Evolutionary conservation across 2,797 vertebrate genomes (phyloP).

Genomic region (Acomys russatus): DNA sequence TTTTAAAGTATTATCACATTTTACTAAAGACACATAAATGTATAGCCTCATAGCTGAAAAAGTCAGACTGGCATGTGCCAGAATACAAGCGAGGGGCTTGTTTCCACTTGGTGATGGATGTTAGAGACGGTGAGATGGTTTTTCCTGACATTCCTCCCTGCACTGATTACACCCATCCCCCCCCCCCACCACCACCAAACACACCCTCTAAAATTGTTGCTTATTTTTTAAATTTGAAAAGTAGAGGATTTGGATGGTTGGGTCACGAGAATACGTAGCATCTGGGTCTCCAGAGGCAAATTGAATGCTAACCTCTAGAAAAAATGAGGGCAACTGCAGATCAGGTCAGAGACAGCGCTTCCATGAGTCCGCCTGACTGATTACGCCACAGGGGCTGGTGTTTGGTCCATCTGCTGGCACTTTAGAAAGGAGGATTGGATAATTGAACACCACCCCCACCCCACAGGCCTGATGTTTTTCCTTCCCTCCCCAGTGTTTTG

Average conservation of each 20-base stretch:
- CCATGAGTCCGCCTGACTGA: background rate
- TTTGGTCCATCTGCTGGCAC: constrained; percentile 16
- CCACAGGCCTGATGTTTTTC: constrained; percentile 8
- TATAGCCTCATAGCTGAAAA: background rate
- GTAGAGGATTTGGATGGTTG: background rate
- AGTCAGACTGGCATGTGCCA: background rate
- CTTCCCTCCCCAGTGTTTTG: background rate
- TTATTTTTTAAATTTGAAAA: constrained; percentile 60
- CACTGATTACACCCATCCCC: background rate
- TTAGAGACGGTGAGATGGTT: background rate
- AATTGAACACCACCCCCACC: background rate
- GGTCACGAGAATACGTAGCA: constrained; percentile 1
- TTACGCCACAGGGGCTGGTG: background rate
- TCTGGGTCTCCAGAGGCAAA: constrained; percentile 12
- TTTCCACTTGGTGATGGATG: background rate
- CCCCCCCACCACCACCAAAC: too few relatives aligned
- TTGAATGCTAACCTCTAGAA: constrained; percentile 19
- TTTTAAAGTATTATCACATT: background rate
- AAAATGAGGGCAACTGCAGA: constrained; percentile 28
- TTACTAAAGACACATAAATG: background rate
- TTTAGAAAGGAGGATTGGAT: constrained; percentile 23
- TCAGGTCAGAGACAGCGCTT: background rate
- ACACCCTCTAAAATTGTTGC: background rate
- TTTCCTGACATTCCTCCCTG: background rate
- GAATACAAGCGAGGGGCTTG: background rate